Conservation (phyloP, 2,797 vertebrate species). For the Siniperca scherzeri region DNA sequence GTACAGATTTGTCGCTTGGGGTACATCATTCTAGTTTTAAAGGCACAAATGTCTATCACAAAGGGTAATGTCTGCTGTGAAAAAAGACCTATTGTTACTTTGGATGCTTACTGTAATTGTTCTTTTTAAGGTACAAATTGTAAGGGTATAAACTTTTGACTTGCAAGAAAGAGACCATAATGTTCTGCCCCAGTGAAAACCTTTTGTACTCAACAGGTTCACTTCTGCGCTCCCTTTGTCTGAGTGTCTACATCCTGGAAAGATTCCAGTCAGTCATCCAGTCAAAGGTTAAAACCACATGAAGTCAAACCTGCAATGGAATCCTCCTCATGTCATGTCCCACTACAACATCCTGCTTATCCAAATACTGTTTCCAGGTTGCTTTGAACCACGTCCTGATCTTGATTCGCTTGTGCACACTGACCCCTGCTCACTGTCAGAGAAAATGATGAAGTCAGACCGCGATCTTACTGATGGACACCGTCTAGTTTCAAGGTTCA, state of each 20-base stretch:
- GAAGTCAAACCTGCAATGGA: background rate
- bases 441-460: background rate
- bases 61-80: background rate
- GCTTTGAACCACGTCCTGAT: constrained; percentile 6
- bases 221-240: background rate
- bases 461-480: background rate
- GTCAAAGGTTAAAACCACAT: constrained; percentile 9
- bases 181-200: background rate
- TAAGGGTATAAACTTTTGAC: background rate
- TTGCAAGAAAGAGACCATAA: background rate
- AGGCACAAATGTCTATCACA: no score
- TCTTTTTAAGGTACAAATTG: background rate
- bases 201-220: constrained; percentile 7
- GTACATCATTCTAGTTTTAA: no score
- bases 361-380: background rate
- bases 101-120: no score
- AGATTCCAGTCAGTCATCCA: background rate
- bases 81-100: background rate
- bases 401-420: background rate
- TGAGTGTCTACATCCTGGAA: background rate
- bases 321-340: background rate
- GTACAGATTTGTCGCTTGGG: no score
- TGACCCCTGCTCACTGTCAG: background rate
- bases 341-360: background rate
- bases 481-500: constrained; percentile 55